Conservation (phyloP, 2,113 vertebrate species). For the Gymnarchus niloticus region DNA sequence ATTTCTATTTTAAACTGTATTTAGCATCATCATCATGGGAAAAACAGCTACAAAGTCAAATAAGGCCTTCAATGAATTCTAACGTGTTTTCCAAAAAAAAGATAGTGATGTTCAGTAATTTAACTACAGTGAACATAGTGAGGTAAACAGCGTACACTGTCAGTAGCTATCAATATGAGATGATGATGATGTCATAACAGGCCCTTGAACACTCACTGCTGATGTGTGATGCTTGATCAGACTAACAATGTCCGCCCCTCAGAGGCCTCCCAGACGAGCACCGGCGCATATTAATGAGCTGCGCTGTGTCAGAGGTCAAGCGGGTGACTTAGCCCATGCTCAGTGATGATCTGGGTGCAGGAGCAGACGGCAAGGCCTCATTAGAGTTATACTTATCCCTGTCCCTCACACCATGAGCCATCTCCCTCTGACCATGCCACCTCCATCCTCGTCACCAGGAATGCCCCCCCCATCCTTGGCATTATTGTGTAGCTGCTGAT, state of each 20-base stretch:
- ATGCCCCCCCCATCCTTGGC: not conserved
- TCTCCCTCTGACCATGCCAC: not conserved
- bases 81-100: not conserved
- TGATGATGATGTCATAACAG: slow-evolving; percentile 80
- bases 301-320: slow-evolving; percentile 83
- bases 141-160: slow-evolving; percentile 64
- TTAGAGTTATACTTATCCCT: slow-evolving; percentile 92
- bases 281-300: slow-evolving; percentile 82
- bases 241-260: slow-evolving; percentile 85
- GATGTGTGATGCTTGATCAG: slow-evolving; percentile 84
- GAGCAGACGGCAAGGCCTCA: slow-evolving; percentile 71
- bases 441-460: not conserved
- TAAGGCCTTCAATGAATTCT: not conserved
- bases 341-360: slow-evolving; percentile 83
- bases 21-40: not conserved
- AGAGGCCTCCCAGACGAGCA: slow-evolving; percentile 67
- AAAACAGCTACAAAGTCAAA: not conserved
- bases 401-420: slow-evolving; percentile 17
- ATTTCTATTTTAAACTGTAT: not conserved
- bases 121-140: slow-evolving; percentile 49
- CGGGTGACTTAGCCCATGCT: slow-evolving; percentile 72
- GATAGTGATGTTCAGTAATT: slow-evolving; percentile 14
- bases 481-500: not conserved
- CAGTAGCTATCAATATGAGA: slow-evolving; percentile 77
- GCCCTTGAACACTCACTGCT: slow-evolving; percentile 70